Evolutionary conservation across 2,888 invertebrate species (phyloP).

Genomic region (Drosophila multiciliata): DNA sequence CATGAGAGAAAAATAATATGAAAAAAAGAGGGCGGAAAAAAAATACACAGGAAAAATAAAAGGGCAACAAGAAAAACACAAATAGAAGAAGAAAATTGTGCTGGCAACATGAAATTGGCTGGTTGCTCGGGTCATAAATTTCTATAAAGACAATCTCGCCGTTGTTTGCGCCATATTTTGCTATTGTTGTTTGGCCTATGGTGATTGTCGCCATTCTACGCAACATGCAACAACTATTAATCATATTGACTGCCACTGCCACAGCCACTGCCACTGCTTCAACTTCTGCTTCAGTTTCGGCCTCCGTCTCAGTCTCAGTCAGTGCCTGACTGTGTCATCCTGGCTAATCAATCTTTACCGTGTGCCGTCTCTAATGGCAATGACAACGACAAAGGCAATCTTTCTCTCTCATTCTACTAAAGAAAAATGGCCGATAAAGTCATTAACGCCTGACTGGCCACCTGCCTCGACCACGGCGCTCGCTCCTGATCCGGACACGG

Average conservation of each 20-base stretch:
- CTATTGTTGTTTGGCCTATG: constrained; percentile 20
- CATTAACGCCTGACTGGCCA: constrained; percentile 77
- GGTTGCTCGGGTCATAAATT: constrained; percentile 69
- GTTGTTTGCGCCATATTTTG: constrained; percentile 50
- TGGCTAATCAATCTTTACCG: constrained; percentile 73
- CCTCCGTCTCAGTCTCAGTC: constrained; percentile 12
- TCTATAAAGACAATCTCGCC: constrained; percentile 57
- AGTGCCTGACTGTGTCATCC: constrained; percentile 63
- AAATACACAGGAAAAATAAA: constrained; percentile 17
- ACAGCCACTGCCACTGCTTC: background rate
- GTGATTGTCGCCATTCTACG: constrained; percentile 64
- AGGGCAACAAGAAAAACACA: background rate
- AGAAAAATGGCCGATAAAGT: constrained; percentile 78
- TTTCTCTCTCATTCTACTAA: constrained; percentile 19
- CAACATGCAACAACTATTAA: constrained; percentile 75
- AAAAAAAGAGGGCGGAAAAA: constrained; percentile 7
- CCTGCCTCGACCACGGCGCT: constrained; percentile 48
- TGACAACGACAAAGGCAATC: constrained; percentile 60
- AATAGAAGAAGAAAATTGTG: constrained; percentile 13
- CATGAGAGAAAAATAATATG: constrained; percentile 34
- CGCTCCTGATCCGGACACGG: constrained; percentile 42
- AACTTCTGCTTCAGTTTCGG: background rate
- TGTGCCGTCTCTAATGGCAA: constrained; percentile 59
- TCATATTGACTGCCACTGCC: constrained; percentile 66
- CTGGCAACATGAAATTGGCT: constrained; percentile 74